phyloP scores from a whole-genome alignment of 2,797 vertebrate species.

The Acanthurus leucopareius region DNA sequence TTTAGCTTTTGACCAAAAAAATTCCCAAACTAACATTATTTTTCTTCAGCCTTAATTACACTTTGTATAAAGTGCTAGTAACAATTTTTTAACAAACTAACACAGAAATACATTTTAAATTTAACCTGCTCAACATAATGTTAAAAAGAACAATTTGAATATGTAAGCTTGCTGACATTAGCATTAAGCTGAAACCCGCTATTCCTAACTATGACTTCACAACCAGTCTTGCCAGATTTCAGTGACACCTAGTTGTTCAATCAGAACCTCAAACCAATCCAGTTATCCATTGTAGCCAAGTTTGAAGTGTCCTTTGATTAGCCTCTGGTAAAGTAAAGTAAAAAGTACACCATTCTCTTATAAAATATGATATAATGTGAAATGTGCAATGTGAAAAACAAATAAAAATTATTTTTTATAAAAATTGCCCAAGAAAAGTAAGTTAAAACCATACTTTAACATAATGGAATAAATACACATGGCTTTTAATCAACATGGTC shows the following conservation, averaged over 20 bases:
- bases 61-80: background rate
- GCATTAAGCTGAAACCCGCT: background rate
- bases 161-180: background rate
- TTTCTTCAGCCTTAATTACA: background rate
- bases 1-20: background rate
- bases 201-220: too few relatives aligned
- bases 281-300: too few relatives aligned
- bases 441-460: too few relatives aligned
- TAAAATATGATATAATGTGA: too few relatives aligned
- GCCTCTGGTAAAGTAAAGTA: background rate
- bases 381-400: too few relatives aligned
- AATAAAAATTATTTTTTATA: too few relatives aligned
- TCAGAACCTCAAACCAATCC: too few relatives aligned
- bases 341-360: too few relatives aligned
- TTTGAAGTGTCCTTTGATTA: background rate
- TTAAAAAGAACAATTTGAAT: background rate
- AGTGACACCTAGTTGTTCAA: too few relatives aligned
- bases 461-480: too few relatives aligned
- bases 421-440: too few relatives aligned
- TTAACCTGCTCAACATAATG: background rate
- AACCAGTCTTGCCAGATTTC: too few relatives aligned
- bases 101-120: background rate
- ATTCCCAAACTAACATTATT: background rate
- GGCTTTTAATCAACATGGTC: background rate
- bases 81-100: background rate